These are phyloP conservation scores for Psephotus haematonotus DNA, from an alignment of 2,113 vertebrate species.

Conservation along the genomic window DNA sequence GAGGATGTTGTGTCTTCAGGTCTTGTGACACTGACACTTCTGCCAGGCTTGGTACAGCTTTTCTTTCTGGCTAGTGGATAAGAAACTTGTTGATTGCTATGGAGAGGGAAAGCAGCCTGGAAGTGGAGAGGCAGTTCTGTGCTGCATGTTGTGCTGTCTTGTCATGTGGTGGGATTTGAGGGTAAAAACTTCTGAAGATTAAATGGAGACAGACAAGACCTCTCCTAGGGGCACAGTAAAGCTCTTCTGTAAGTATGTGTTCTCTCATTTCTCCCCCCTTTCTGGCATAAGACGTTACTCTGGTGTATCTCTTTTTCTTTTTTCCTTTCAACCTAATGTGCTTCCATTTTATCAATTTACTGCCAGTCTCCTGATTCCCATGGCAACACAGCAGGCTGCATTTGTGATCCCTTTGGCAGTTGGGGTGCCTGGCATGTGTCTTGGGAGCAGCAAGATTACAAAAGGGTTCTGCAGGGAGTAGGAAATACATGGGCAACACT, in stretches of 20 bases:
- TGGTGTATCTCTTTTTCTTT: neutral
- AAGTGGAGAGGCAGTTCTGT: neutral
- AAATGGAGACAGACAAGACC: neutral
- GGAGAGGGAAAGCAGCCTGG: fast-evolving
- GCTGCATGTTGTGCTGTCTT: neutral
- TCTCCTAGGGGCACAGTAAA: neutral
- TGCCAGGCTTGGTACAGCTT: neutral
- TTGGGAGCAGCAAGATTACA: neutral
- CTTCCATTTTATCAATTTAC: constrained; percentile 48
- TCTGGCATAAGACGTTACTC: neutral
- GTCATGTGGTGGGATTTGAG: neutral
- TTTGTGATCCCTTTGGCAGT: constrained; percentile 32
- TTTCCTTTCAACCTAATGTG: neutral
- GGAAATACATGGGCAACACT: neutral
- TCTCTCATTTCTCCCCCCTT: neutral
- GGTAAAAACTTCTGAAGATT: neutral
- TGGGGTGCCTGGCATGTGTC: constrained; percentile 34
- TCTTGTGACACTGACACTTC: neutral
- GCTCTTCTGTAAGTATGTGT: neutral
- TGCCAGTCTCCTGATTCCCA: constrained; percentile 46
- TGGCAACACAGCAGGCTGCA: constrained; percentile 42
- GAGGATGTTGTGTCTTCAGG: neutral
- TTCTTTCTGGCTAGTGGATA: no score
- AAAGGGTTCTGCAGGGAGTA: constrained; percentile 40
- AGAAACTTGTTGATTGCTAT: neutral